These are phyloP conservation scores for Sarcoramphus papa DNA, from an alignment of 2,797 vertebrate genomes.

Conservation along the genomic window DNA sequence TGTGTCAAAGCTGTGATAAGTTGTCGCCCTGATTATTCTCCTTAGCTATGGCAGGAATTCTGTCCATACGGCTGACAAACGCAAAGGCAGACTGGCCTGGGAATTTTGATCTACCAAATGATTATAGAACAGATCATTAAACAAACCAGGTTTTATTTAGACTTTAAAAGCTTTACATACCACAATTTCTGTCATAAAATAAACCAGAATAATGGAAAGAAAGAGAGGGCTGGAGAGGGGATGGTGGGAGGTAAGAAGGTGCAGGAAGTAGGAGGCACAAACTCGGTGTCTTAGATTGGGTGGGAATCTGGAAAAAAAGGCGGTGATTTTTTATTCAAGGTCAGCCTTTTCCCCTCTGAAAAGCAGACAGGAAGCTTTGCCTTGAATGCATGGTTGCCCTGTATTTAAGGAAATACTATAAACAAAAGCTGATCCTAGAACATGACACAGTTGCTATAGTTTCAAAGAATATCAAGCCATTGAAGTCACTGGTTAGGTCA, in stretches of 20 bases:
- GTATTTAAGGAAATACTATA: background rate
- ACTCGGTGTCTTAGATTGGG: background rate
- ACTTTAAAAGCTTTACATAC: background rate
- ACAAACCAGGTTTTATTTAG: constrained; percentile 26
- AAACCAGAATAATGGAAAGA: background rate
- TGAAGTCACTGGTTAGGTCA: background rate
- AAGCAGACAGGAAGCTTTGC: background rate
- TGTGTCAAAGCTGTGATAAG: constrained; percentile 46
- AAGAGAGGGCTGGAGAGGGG: background rate
- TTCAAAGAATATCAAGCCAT: background rate
- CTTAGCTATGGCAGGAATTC: constrained; percentile 22
- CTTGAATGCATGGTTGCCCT: background rate
- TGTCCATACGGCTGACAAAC: background rate
- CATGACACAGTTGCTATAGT: background rate
- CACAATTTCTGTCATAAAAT: background rate
- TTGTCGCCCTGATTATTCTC: constrained; percentile 48
- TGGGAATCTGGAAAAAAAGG: background rate
- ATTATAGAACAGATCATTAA: constrained; percentile 8
- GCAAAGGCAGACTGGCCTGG: background rate
- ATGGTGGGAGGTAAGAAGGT: background rate
- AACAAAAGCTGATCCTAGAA: background rate
- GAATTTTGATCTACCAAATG: background rate
- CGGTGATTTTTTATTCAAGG: background rate
- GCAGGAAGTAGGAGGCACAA: background rate
- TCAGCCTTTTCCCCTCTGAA: background rate